A percentile compares a stretch with the other conserved stretches of the same genome.
Evolutionary conservation across 2,113 vertebrate genomes (phyloP).

Genomic region (Cinclus mexicanus): DNA sequence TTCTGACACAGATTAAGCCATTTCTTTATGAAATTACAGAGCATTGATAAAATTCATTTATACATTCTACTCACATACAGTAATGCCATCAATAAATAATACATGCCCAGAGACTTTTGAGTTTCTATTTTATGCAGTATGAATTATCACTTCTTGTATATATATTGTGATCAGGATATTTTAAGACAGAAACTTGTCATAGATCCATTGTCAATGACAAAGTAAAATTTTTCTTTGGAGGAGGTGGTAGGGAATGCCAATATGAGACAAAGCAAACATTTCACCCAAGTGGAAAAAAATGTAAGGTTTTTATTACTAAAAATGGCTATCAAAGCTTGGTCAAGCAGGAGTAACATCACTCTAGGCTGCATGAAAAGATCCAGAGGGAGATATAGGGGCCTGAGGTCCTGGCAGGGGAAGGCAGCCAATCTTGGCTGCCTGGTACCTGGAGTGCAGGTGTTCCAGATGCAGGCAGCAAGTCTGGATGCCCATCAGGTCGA

Average conservation of each 20-base stretch:
- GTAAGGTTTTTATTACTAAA: neutral
- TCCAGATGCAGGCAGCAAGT: neutral
- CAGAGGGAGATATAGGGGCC: accelerated
- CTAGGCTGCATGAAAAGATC: neutral
- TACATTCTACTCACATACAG: neutral
- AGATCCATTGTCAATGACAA: neutral
- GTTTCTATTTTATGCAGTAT: neutral
- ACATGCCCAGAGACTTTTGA: neutral
- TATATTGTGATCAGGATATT: neutral
- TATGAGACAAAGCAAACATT: neutral
- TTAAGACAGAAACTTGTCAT: neutral
- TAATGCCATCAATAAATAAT: neutral
- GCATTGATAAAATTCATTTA: neutral
- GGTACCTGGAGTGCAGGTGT: neutral
- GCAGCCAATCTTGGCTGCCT: accelerated
- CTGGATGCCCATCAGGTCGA: no score
- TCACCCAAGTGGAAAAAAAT: neutral
- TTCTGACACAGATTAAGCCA: neutral
- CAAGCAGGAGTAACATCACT: neutral
- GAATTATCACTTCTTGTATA: neutral
- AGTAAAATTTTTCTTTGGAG: neutral
- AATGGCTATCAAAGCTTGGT: neutral
- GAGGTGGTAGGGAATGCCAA: accelerated
- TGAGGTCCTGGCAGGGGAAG: neutral
- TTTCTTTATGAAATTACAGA: neutral